These are phyloP conservation scores for Neomicropteryx cornuta DNA, from an alignment of 1,140 invertebrate species.

Conservation along the genomic window DNA sequence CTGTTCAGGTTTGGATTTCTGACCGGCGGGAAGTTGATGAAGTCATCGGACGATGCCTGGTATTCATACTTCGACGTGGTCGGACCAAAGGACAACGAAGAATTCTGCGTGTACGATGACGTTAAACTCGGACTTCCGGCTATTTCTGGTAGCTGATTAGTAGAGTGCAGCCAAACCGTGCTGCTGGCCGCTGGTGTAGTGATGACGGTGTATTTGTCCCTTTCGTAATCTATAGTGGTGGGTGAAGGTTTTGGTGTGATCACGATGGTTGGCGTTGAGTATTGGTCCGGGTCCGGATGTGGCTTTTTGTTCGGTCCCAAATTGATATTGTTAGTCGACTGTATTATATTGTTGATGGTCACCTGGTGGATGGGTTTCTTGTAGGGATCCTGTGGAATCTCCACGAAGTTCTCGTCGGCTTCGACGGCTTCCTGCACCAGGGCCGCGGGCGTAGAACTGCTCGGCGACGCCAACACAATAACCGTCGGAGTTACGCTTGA, in stretches of 20 bases:
- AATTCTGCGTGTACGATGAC: conserved; percentile 3
- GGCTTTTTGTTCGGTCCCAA: conserved; percentile 29
- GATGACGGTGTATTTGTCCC: conserved; percentile 18
- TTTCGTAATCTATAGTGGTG: conserved; percentile 24
- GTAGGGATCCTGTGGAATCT: conserved; percentile 34
- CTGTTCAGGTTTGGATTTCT: conserved; percentile 69
- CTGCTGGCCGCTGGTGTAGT: conserved; percentile 18
- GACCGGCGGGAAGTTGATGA: conserved; percentile 72
- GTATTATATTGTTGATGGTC: conserved; percentile 45
- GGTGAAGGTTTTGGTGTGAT: conserved; percentile 49
- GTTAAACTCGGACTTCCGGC: conserved; percentile 7
- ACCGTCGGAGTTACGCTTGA: conserved; percentile 57
- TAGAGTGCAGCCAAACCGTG: too few species aligned
- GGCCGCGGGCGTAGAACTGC: conserved; percentile 11
- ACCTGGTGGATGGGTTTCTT: conserved; percentile 39
- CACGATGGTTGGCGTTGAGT: conserved; percentile 40
- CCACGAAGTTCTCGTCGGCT: conserved; percentile 25
- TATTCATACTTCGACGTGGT: conserved; percentile 36
- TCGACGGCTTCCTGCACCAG: conserved; percentile 10
- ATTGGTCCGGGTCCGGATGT: conserved; percentile 25
- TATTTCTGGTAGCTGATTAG: too few species aligned
- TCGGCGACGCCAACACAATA: conserved; percentile 45
- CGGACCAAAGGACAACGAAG: conserved; percentile 12
- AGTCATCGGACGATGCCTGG: conserved; percentile 53
- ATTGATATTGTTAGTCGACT: conserved; percentile 41